Conservation (phyloP, 2,113 vertebrate species). For the Carollia perspicillata region DNA sequence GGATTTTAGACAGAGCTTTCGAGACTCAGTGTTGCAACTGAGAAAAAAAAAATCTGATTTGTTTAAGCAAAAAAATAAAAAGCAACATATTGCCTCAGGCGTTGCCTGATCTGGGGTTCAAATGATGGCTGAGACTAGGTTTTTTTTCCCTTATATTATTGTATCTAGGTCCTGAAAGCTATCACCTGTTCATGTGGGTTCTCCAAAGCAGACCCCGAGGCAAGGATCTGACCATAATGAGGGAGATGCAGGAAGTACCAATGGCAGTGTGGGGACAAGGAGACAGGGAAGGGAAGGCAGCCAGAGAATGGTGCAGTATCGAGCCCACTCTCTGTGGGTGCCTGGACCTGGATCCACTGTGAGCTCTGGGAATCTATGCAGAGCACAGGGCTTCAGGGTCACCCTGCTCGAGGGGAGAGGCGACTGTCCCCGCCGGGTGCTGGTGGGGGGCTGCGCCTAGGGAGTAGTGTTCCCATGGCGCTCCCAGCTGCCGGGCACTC, state of each 20-base stretch:
- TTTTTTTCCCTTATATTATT: not conserved
- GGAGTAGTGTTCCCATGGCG: not conserved
- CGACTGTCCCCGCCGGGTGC: accelerated
- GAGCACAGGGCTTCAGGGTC: not conserved
- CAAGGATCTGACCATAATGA: not conserved
- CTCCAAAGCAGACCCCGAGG: not conserved
- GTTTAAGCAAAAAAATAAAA: not conserved
- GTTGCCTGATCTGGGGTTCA: not conserved
- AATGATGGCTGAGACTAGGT: not conserved
- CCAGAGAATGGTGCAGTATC: accelerated
- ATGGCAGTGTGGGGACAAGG: not conserved
- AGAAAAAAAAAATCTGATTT: not conserved
- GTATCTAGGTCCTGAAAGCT: not conserved
- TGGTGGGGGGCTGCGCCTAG: not conserved
- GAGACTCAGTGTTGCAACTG: not conserved
- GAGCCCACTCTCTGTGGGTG: no score
- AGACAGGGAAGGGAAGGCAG: not conserved
- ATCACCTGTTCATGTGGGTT: not conserved
- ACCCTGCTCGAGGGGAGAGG: accelerated
- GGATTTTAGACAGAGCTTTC: not conserved
- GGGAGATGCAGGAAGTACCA: not conserved
- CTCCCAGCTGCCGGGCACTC: not conserved
- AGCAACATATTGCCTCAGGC: not conserved
- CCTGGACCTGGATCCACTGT: no score
- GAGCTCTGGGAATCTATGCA: not conserved